Evolutionary conservation across 1,140 invertebrate species (phyloP).

Genomic region (Bombus pyrosoma): DNA sequence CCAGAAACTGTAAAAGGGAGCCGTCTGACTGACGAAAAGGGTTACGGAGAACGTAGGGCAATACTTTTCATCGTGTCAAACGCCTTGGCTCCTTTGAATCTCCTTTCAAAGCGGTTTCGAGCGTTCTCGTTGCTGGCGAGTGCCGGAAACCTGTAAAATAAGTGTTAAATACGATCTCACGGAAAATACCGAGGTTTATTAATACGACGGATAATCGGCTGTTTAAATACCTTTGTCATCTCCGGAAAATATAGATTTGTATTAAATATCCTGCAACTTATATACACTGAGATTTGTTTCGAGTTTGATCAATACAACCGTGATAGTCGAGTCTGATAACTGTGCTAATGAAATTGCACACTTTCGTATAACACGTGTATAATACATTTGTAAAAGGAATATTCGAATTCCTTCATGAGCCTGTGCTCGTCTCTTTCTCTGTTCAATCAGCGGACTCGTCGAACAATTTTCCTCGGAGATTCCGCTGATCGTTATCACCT

Average conservation of each 20-base stretch:
- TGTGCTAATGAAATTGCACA: no score
- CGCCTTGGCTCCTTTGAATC: slow-evolving; percentile 51
- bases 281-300: no score
- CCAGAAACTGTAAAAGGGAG: background rate
- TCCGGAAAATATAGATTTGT: no score
- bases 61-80: slow-evolving; percentile 48
- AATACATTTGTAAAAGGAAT: background rate
- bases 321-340: no score
- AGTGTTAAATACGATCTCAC: no score
- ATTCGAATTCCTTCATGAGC: background rate
- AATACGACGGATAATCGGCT: no score
- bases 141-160: no score
- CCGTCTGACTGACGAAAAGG: background rate
- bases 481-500: background rate
- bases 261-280: no score
- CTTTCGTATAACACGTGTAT: background rate
- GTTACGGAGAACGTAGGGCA: background rate
- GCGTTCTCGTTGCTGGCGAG: no score
- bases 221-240: no score
- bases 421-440: background rate
- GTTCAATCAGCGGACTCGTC: background rate
- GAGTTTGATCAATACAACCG: no score
- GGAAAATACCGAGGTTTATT: no score
- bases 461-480: background rate
- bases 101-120: slow-evolving; percentile 1